Evolutionary conservation across 2,888 invertebrate genomes (phyloP).

Genomic region (Tenthredo livida): DNA sequence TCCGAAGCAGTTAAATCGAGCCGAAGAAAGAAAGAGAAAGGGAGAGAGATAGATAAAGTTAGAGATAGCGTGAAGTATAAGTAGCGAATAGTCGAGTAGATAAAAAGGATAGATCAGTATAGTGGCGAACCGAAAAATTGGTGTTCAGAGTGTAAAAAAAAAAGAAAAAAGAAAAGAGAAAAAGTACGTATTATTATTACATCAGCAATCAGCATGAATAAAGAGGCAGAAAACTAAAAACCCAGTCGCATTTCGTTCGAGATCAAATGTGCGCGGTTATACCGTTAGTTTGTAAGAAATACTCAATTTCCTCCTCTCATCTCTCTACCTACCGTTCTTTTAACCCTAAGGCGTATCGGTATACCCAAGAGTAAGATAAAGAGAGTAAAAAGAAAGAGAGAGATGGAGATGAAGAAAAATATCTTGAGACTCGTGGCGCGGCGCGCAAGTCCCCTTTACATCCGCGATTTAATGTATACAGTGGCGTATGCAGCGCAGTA

Average conservation of each 20-base stretch:
- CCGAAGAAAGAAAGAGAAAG: not conserved
- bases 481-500: not conserved
- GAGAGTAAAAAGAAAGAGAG: no score
- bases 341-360: not conserved
- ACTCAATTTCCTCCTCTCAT: constrained; percentile 13
- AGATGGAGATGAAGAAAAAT: not conserved
- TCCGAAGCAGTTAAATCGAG: not conserved
- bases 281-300: constrained; percentile 12
- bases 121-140: not conserved
- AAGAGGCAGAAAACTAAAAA: not conserved
- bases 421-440: not conserved
- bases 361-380: not conserved
- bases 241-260: not conserved
- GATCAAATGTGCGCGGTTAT: not conserved
- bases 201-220: not conserved
- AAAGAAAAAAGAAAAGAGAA: not conserved
- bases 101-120: not conserved
- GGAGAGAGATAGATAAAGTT: not conserved
- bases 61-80: not conserved
- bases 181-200: not conserved
- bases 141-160: not conserved
- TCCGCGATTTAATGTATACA: constrained; percentile 37
- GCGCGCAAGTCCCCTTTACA: constrained; percentile 23
- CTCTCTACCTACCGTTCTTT: constrained; percentile 1
- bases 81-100: not conserved